Base-by-base conservation (phyloP, 2,888 invertebrate species). In the Sminthurinus aureus region DNA sequence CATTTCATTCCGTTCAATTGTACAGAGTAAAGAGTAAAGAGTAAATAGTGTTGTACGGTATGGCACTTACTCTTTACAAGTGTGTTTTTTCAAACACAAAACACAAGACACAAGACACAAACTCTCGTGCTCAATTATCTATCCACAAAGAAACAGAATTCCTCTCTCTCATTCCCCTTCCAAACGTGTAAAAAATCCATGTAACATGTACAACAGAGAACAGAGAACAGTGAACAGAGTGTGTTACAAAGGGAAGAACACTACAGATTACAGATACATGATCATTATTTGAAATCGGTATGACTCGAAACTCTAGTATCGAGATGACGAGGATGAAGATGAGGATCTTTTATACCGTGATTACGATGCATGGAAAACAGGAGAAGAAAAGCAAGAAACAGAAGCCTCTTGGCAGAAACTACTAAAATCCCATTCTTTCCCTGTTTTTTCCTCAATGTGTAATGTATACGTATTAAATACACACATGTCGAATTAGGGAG, bases 61-160 rank as follows among this genome's bases (percentile, higher is more conserved):
- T 58, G 58, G 58, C 58, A 58, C 58, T 69, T n/a, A 38, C 51
- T 38, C 0, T 38, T 38, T 38, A 74, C 74, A 75, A 75, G 75
- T 75, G 52, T 52, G n/a, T 74, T 20, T 71, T n/a, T 67, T 58
- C 58, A 58, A 58, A 58, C 58, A 9, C n/a, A 69, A 58, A 6
- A 15, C 15, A 6, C 13, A 11, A 58, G 9, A 58, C 58, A 9
- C n/a, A 69, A 58, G 2, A 15, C 15, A 6, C 13, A 11, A 20
- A 74, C 75, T 75, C 75, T 75, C 75, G 75, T 75, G 75, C 75
- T 75, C 75, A 75, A 75, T 75, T 75, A 50, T 74, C 38, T 74
- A 74, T 26, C n/a, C n/a, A 24, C 22, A 74, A 12, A n/a, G 50
- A 51, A 75, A 74, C 3, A n/a, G 50, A 51, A 75, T 75, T 75